A percentile compares a stretch with the other conserved stretches of the same genome.
Evolutionary conservation across 2,113 vertebrate genomes (phyloP).

Genomic region (Channa maculata): DNA sequence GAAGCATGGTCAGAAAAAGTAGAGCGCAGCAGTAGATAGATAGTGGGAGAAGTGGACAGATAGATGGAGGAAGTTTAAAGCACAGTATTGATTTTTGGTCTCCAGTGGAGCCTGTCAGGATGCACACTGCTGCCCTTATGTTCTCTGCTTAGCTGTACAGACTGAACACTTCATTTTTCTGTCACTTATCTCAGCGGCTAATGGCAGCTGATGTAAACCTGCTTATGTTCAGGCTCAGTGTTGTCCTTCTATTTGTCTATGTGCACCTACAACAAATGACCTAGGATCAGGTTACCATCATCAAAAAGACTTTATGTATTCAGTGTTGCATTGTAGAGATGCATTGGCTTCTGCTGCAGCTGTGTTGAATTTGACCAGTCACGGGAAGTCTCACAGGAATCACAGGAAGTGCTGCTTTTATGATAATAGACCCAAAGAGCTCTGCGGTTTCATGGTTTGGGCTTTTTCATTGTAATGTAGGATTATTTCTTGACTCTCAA

Average conservation of each 20-base stretch:
- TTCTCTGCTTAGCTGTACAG: slow-evolving; percentile 37
- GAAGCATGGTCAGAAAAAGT: slow-evolving; percentile 23
- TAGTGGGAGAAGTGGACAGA: slow-evolving; percentile 46
- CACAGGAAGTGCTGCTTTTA: slow-evolving; percentile 41
- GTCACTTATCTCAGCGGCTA: slow-evolving; percentile 56
- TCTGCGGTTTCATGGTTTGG: slow-evolving; percentile 24
- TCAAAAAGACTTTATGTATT: neutral
- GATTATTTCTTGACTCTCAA: neutral
- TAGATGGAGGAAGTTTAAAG: slow-evolving; percentile 73
- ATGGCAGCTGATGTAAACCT: slow-evolving; percentile 48
- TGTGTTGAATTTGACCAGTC: neutral
- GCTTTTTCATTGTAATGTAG: neutral
- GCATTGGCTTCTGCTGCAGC: neutral
- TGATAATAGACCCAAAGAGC: slow-evolving; percentile 33
- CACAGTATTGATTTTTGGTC: slow-evolving; percentile 76
- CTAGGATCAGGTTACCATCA: neutral
- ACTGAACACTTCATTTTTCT: slow-evolving; percentile 49
- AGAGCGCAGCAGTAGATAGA: slow-evolving; percentile 39
- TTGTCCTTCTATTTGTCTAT: neutral
- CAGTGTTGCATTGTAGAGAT: neutral
- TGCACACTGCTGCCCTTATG: slow-evolving; percentile 49
- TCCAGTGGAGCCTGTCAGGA: slow-evolving; percentile 68
- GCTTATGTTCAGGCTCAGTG: neutral
- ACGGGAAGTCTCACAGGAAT: slow-evolving; percentile 8
- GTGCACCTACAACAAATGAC: neutral